Evolutionary conservation across 2,113 vertebrate genomes (phyloP).

Genomic region (Fregetta grallaria): DNA sequence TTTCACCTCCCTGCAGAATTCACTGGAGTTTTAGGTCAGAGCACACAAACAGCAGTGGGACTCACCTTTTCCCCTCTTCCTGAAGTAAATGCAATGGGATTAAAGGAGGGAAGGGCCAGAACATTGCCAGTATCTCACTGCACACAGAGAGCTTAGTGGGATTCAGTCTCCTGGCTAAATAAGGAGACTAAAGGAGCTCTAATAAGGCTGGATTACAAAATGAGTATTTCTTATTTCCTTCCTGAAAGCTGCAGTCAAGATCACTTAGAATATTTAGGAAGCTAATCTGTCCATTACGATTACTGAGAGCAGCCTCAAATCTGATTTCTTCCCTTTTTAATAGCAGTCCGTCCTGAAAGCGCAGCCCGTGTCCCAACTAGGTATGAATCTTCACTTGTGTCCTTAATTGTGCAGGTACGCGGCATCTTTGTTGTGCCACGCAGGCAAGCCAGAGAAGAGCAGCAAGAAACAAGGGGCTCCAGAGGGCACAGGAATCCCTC

Average conservation of each 20-base stretch:
- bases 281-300: neutral
- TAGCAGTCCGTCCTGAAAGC: neutral
- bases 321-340: neutral
- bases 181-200: conserved; percentile 23
- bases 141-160: neutral
- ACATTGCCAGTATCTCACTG: neutral
- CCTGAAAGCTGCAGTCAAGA: neutral
- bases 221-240: neutral
- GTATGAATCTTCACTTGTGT: neutral
- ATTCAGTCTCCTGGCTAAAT: conserved; percentile 7
- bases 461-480: fast-evolving
- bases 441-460: neutral
- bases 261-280: neutral
- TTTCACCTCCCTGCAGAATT: neutral
- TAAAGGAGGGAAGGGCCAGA: neutral
- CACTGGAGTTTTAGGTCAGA: neutral
- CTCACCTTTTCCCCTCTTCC: neutral
- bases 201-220: conserved; percentile 21
- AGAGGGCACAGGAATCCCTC: neutral
- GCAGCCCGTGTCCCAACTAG: neutral
- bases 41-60: neutral
- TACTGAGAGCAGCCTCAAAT: neutral
- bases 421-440: neutral
- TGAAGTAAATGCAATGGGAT: neutral
- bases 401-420: neutral